Percentiles rank a stretch among this genome's conserved stretches.
Conservation (phyloP, 2,888 invertebrate genomes). For the Conistra vaccinii region DNA sequence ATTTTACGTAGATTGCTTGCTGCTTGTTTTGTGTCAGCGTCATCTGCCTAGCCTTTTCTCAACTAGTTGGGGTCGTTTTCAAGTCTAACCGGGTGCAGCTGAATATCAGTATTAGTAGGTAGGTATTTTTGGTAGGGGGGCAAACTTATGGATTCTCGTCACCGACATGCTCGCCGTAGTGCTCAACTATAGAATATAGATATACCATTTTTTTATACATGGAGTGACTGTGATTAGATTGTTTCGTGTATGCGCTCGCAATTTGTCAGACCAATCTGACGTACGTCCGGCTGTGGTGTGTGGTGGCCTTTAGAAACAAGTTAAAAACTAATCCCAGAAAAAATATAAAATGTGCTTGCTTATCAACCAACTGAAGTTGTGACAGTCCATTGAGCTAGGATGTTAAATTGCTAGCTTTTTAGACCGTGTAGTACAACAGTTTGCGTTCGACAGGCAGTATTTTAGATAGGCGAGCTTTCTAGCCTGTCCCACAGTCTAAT, state of each 20-base stretch:
- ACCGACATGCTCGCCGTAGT: too few species aligned
- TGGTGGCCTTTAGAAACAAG: not conserved
- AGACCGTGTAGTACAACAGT: conserved; percentile 23
- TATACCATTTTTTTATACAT: not conserved
- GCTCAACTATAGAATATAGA: too few species aligned
- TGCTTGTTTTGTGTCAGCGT: not conserved
- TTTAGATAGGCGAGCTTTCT: conserved; percentile 37
- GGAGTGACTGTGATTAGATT: not conserved
- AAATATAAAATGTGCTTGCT: not conserved
- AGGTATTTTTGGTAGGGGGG: too few species aligned
- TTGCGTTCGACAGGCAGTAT: conserved; percentile 10
- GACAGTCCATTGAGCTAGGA: conserved; percentile 21
- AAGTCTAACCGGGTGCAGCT: not conserved
- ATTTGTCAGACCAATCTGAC: not conserved
- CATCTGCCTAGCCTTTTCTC: not conserved
- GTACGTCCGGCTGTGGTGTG: too few species aligned
- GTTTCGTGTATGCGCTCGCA: not conserved
- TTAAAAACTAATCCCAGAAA: not conserved
- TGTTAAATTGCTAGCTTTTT: not conserved
- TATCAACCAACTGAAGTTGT: not conserved
- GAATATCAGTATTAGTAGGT: not conserved
- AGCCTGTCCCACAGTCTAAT: conserved; percentile 20
- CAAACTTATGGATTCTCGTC: too few species aligned
- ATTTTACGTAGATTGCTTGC: too few species aligned
- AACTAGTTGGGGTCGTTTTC: not conserved